Evolutionary conservation across 2,888 invertebrate species (phyloP).

Genomic region (Beris chalybata): DNA sequence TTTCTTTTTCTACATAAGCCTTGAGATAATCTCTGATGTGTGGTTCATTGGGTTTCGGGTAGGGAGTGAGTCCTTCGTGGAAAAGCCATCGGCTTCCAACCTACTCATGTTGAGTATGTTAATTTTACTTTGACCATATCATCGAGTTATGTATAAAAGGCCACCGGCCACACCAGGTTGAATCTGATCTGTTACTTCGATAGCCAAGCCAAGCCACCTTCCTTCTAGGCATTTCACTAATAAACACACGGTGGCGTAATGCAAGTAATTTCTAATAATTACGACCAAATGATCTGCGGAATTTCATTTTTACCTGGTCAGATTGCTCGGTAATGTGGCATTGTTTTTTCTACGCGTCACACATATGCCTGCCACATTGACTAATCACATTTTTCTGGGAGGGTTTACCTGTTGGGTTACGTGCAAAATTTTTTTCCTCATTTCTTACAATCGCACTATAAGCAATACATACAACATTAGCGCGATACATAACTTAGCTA

Average conservation of each 20-base stretch:
- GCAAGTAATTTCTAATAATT: constrained; percentile 26
- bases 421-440: too few relatives aligned
- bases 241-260: too few relatives aligned
- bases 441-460: too few relatives aligned
- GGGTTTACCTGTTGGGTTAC: too few relatives aligned
- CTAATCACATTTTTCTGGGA: too few relatives aligned
- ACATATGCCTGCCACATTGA: too few relatives aligned
- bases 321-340: not conserved
- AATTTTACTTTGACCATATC: too few relatives aligned
- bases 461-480: too few relatives aligned
- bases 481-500: too few relatives aligned
- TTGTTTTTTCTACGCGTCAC: not conserved
- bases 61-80: not conserved
- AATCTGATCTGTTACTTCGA: constrained; percentile 1
- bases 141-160: too few relatives aligned
- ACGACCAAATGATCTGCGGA: constrained; percentile 20
- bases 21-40: constrained; percentile 1
- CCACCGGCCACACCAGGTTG: not conserved
- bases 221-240: not conserved
- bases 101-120: not conserved
- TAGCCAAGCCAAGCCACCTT: not conserved
- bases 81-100: not conserved
- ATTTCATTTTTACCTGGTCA: not conserved
- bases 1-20: too few relatives aligned
- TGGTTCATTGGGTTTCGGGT: constrained; percentile 6